Percentiles rank a stretch among this genome's conserved stretches.
phyloP scores from a whole-genome alignment of 1,140 invertebrate species.

The Ceratina calcarata region DNA sequence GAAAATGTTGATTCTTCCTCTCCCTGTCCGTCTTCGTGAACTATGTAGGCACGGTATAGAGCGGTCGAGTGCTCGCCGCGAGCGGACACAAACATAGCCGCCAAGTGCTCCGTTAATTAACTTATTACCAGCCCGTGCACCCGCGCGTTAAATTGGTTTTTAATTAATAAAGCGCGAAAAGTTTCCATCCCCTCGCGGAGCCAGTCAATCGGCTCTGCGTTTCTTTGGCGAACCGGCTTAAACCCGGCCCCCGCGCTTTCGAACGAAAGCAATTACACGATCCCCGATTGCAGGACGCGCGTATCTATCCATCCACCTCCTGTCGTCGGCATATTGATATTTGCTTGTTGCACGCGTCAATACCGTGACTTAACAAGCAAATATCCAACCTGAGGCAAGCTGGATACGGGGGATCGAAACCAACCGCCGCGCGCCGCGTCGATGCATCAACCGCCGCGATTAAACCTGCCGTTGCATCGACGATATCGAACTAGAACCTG shows the following conservation, averaged over 20 bases:
- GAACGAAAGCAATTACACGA: slow-evolving; percentile 59
- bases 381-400: slow-evolving; percentile 61
- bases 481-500: slow-evolving; percentile 27
- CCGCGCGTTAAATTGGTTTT: slow-evolving; percentile 8
- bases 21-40: too few relatives aligned
- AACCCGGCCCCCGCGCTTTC: not conserved
- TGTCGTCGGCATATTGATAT: slow-evolving; percentile 61
- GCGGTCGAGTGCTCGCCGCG: not conserved
- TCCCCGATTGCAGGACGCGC: slow-evolving; percentile 49
- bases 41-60: not conserved
- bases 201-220: not conserved
- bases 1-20: slow-evolving; percentile 5
- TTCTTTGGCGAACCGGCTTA: not conserved
- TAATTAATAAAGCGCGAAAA: slow-evolving; percentile 4
- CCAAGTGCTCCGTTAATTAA: slow-evolving; percentile 7
- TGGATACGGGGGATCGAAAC: slow-evolving; percentile 52
- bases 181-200: not conserved
- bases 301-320: slow-evolving; percentile 39
- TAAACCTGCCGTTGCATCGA: slow-evolving; percentile 40
- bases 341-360: slow-evolving; percentile 65
- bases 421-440: slow-evolving; percentile 10
- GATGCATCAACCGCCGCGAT: slow-evolving; percentile 30
- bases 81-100: not conserved
- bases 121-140: not conserved
- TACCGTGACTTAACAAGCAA: slow-evolving; percentile 68